Base-by-base conservation (phyloP, 2,888 invertebrate genomes). In the Timandra comae region DNA sequence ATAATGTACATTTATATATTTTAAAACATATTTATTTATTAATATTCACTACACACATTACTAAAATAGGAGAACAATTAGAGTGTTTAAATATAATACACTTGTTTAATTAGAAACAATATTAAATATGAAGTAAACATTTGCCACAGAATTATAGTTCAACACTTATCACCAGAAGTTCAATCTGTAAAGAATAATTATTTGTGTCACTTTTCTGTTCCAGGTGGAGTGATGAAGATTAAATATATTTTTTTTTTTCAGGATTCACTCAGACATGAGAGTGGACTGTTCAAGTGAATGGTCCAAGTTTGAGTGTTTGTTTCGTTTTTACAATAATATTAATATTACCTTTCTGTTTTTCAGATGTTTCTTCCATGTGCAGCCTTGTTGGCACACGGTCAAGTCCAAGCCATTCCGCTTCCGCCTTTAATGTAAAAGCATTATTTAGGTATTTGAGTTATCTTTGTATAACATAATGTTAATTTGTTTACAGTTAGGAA, bases 351-450 rank as follows among this genome's bases (percentile, higher is more conserved):
- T 84, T 86, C 72, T 85, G 80, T 69, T 84, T 86, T 86, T 78
- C 86, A 84, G 86, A 77, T 79, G 80, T 64, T 63, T 86, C 82
- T 63, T 77, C 85, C 75, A 80, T 79, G 61, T 85, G 86, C 72
- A 89, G 84, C 70, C 89, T 84, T 63, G 89, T 89, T 62, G 89
- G 89, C 66, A 89, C 89, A 72, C 89, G 88, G 77, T 90, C 90
- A 69, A 89, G 86, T 58, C 89, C 89, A 61, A 85, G 80, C 87
- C 88, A 88, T 67, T 88, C 88, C 53, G 87, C 86, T 79, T 88
- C 88, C 55, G 86, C 82, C 88, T 88, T 79, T 67, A 87, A 85
- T 70, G 55, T 65, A 81, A 81, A 84, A 68, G 78, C 64, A 70
- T 54, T 68, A 65, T 61, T 55, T 52, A 51, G 4, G 3, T 16